phyloP scores from a whole-genome alignment of 64 coral and sea anemone genomes.

The Dendronephthya gigantea region DNA sequence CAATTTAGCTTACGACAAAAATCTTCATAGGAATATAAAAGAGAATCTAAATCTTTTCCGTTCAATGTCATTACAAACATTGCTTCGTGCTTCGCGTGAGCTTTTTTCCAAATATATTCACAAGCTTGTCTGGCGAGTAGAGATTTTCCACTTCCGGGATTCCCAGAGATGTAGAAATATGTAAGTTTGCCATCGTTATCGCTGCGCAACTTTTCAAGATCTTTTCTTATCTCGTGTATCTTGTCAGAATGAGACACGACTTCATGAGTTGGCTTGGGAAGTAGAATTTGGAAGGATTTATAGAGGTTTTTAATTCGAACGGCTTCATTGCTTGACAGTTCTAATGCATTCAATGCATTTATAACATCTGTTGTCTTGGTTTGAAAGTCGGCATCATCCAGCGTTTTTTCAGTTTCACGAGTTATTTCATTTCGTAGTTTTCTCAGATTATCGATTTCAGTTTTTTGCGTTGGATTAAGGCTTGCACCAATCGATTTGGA shows the following conservation, averaged over 20 bases:
- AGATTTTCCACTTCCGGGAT: neutral
- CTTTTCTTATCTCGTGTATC: neutral
- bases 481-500: slow-evolving; percentile 12
- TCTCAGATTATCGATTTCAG: slow-evolving; percentile 13
- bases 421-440: slow-evolving; percentile 24
- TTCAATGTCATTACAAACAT: neutral
- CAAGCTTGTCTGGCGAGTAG: neutral
- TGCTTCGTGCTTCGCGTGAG: neutral
- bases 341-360: slow-evolving; percentile 9
- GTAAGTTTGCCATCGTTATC: neutral
- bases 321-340: neutral
- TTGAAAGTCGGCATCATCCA: slow-evolving; percentile 8
- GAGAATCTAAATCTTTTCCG: neutral
- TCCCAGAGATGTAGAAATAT: too few relatives aligned
- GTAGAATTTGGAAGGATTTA: neutral
- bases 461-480: neutral
- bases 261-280: neutral
- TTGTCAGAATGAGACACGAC: neutral
- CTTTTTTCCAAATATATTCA: neutral
- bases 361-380: neutral
- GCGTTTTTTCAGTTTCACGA: neutral
- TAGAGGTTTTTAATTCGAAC: neutral
- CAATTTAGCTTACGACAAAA: slow-evolving; percentile 6
- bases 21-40: neutral
- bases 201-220: neutral